Conservation (phyloP, 2,888 invertebrate genomes). For the Calephelis perditalis region DNA sequence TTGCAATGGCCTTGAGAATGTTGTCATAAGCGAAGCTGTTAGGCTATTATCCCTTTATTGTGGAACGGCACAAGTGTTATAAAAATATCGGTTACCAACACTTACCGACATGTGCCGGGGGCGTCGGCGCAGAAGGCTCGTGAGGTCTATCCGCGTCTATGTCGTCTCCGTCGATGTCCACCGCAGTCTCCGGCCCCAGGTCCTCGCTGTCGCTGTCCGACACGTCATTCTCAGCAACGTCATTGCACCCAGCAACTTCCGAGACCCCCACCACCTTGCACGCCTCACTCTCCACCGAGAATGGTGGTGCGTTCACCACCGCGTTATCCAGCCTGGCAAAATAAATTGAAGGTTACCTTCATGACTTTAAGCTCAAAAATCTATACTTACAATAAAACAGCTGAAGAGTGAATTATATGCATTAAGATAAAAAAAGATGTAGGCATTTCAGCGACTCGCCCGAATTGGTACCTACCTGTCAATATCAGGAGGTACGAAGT, state of each 20-base stretch:
- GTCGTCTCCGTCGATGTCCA: constrained; percentile 79
- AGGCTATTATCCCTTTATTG: neutral
- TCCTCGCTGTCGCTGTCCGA: constrained; percentile 81
- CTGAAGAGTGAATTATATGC: no score
- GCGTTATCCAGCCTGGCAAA: constrained; percentile 66
- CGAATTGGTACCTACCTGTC: no score
- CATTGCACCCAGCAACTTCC: constrained; percentile 53
- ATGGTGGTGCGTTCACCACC: constrained; percentile 68
- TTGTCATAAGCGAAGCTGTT: no score
- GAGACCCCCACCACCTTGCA: constrained; percentile 43
- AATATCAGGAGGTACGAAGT: no score
- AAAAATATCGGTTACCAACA: constrained; percentile 4
- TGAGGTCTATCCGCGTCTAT: constrained; percentile 47
- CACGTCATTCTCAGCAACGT: constrained; percentile 53
- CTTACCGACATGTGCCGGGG: constrained; percentile 78
- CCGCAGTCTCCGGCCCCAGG: constrained; percentile 87
- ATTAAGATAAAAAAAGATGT: no score
- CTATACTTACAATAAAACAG: no score
- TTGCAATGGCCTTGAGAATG: no score
- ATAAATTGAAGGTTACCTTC: neutral
- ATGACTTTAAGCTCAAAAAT: no score
- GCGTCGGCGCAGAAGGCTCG: constrained; percentile 75
- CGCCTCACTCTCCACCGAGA: constrained; percentile 59
- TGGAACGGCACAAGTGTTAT: no score
- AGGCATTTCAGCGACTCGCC: no score